Conservation (phyloP, 2,797 vertebrate species). For the Holocentrus rufus region DNA sequence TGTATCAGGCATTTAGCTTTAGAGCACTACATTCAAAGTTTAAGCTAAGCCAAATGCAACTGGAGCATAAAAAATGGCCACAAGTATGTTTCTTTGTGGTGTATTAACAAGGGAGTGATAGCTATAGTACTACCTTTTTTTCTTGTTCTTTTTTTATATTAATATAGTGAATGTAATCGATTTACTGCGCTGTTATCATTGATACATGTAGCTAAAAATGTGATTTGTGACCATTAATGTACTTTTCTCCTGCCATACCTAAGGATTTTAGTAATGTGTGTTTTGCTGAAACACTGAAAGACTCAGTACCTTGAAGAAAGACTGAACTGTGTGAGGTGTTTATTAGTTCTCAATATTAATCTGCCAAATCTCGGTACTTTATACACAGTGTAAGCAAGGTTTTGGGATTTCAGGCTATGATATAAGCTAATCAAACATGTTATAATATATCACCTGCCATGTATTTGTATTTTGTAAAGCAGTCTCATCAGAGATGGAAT, state of each 20-base stretch:
- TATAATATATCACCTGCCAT: slow-evolving; percentile 1
- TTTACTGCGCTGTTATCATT: slow-evolving; percentile 36
- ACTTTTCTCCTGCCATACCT: not conserved
- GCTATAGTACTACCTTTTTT: slow-evolving; percentile 25
- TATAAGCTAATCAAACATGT: slow-evolving; percentile 29
- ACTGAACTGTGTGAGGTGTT: not conserved
- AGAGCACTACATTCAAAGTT: slow-evolving; percentile 31
- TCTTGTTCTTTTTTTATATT: not conserved
- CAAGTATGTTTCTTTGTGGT: slow-evolving; percentile 10
- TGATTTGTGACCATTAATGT: slow-evolving; percentile 21
- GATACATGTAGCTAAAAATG: slow-evolving; percentile 47
- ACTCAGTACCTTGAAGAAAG: not conserved
- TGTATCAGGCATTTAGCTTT: slow-evolving; percentile 18
- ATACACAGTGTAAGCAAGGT: not conserved
- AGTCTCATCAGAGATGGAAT: slow-evolving; percentile 2
- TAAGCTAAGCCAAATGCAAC: slow-evolving; percentile 21
- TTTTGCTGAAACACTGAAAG: slow-evolving; percentile 36
- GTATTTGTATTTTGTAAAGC: slow-evolving; percentile 20
- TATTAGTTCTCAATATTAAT: not conserved
- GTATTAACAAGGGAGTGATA: slow-evolving; percentile 16
- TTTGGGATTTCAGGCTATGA: not conserved
- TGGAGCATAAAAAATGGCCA: slow-evolving; percentile 6
- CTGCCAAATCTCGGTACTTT: slow-evolving; percentile 16
- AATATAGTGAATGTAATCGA: slow-evolving; percentile 34
- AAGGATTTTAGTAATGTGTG: slow-evolving; percentile 7